Conservation (phyloP, 2,888 invertebrate species). For the Trachelus iudaicus region DNA sequence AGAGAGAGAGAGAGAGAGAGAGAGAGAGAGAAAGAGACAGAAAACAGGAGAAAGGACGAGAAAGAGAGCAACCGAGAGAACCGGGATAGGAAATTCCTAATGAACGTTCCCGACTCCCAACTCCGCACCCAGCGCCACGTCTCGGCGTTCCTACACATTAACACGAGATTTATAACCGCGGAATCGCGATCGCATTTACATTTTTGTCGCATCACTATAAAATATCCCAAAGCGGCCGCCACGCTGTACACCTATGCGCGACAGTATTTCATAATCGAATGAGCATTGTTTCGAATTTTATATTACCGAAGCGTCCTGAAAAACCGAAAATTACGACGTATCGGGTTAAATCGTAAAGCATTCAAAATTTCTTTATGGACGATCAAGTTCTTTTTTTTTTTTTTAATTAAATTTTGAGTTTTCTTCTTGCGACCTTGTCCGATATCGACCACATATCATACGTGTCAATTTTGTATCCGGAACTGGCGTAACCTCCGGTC, state of each 20-base stretch:
- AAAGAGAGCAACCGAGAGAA: constrained; percentile 17
- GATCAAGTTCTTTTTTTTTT: not conserved
- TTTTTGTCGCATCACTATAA: constrained; percentile 65
- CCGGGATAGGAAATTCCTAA: constrained; percentile 49
- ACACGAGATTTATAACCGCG: constrained; percentile 61
- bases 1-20: not conserved
- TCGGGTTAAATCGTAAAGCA: no score
- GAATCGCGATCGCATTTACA: constrained; percentile 64
- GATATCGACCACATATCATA: not conserved
- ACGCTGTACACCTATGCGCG: constrained; percentile 15
- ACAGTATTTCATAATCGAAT: constrained; percentile 54
- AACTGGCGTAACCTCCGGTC: no score
- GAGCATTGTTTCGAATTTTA: constrained; percentile 43
- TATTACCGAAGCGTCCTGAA: constrained; percentile 25
- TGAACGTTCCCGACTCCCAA: constrained; percentile 43
- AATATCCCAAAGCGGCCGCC: constrained; percentile 40
- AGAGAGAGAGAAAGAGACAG: not conserved
- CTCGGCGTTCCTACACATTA: constrained; percentile 56
- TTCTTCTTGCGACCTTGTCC: not conserved
- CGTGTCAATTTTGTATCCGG: not conserved
- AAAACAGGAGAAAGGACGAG: not conserved
- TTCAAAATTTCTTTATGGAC: not conserved
- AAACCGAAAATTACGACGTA: not conserved
- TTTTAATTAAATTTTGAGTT: not conserved
- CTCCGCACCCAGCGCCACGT: constrained; percentile 27